phyloP scores from a whole-genome alignment of 1,140 invertebrate species.

The Hylyphantes graminicola region DNA sequence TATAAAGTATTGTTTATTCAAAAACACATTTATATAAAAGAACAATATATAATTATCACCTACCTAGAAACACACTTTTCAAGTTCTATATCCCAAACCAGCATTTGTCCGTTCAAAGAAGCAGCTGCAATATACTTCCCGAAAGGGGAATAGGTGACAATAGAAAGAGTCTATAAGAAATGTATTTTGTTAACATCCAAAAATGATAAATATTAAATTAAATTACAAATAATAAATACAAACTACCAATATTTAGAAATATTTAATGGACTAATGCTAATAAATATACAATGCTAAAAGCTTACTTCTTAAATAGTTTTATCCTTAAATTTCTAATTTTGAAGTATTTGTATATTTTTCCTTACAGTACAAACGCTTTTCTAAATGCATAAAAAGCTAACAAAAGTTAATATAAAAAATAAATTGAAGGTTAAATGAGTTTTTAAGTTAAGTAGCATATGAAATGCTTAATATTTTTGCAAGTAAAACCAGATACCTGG shows the following conservation, averaged over 20 bases:
- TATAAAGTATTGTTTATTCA: neutral
- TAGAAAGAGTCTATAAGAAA: constrained; percentile 73
- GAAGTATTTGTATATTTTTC: neutral
- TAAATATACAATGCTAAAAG: too few species aligned
- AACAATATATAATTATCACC: neutral
- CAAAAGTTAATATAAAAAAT: too few species aligned
- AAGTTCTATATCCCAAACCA: constrained; percentile 76
- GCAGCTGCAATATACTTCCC: constrained; percentile 82
- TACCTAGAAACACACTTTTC: constrained; percentile 34
- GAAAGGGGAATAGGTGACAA: constrained; percentile 80
- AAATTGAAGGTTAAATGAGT: too few species aligned
- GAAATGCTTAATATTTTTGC: too few species aligned
- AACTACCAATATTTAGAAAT: too few species aligned
- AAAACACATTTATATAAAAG: neutral
- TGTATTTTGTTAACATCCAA: neutral
- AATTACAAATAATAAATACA: neutral
- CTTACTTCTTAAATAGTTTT: too few species aligned
- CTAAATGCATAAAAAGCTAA: too few species aligned
- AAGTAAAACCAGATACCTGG: constrained; percentile 64
- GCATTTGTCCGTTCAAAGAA: constrained; percentile 79
- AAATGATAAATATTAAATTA: neutral
- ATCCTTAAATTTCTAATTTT: neutral
- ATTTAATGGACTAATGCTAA: too few species aligned
- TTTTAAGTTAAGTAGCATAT: too few species aligned
- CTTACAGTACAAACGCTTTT: too few species aligned